Percentiles rank a stretch among this genome's conserved stretches.
Evolutionary conservation across 1,140 invertebrate species (phyloP).

Genomic region (Drosophila fuyamai): DNA sequence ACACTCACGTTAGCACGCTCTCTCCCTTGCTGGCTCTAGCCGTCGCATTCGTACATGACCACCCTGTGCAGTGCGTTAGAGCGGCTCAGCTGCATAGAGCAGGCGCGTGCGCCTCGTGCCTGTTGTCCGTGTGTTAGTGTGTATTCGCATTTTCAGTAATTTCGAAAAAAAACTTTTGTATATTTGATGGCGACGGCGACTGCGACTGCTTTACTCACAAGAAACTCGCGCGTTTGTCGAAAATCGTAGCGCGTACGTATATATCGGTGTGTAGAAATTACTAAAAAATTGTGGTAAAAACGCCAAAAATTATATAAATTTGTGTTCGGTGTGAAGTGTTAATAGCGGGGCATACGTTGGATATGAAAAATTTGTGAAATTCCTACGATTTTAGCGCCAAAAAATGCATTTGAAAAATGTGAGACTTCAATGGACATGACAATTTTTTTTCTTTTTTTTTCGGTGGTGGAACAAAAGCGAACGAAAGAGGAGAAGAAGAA

Average conservation of each 20-base stretch:
- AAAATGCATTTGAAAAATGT: conserved; percentile 76
- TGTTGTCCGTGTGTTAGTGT: conserved; percentile 55
- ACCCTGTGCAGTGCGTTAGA: conserved; percentile 9
- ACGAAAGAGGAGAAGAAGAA: conserved; percentile 67
- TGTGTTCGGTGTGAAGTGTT: conserved; percentile 46
- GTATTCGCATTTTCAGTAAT: conserved; percentile 82
- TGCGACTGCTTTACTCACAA: conserved; percentile 68
- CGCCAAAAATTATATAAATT: conserved; percentile 71
- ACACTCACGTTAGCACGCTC: neutral
- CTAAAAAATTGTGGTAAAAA: conserved; percentile 82
- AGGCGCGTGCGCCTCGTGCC: conserved; percentile 42
- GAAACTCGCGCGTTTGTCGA: conserved; percentile 82
- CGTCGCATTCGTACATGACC: conserved; percentile 5
- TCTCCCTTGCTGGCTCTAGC: neutral
- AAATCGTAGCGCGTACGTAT: conserved; percentile 82
- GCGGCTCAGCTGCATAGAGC: conserved; percentile 1
- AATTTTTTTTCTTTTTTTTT: conserved; percentile 72
- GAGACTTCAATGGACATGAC: conserved; percentile 82
- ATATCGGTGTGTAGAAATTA: conserved; percentile 82
- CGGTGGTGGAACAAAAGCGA: conserved; percentile 74
- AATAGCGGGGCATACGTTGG: conserved; percentile 39
- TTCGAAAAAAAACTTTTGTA: conserved; percentile 81
- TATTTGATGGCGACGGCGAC: conserved; percentile 83
- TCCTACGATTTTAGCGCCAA: conserved; percentile 60
- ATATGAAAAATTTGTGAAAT: conserved; percentile 41